Percentiles rank a stretch among this genome's conserved stretches.
These are phyloP conservation scores for Labroides dimidiatus DNA, from an alignment of 2,797 vertebrate genomes.

Conservation along the genomic window DNA sequence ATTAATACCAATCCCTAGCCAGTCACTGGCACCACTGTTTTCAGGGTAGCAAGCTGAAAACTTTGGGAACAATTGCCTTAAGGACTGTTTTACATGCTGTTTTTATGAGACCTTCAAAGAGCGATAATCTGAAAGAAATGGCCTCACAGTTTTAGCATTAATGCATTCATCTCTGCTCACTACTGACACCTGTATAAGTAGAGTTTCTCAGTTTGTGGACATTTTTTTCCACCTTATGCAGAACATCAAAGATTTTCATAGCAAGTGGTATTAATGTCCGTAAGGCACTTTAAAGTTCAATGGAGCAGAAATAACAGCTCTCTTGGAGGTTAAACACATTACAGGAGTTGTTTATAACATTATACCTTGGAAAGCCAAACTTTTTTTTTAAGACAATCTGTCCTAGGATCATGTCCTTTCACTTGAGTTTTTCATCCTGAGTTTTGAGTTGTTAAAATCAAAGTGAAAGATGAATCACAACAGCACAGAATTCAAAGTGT, in stretches of 20 bases:
- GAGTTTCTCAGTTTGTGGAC: not conserved
- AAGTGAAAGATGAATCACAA: no score
- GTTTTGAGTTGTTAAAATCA: slow-evolving; percentile 14
- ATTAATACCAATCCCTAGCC: no score
- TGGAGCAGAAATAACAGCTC: slow-evolving; percentile 6
- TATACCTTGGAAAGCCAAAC: slow-evolving; percentile 9
- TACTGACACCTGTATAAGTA: not conserved
- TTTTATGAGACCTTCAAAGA: no score
- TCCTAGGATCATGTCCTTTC: slow-evolving; percentile 4
- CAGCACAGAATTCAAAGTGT: slow-evolving; percentile 1
- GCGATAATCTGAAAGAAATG: no score
- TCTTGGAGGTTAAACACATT: slow-evolving; percentile 15
- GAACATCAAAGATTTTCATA: not conserved
- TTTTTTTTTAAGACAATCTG: slow-evolving; percentile 10
- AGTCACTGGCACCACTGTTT: no score
- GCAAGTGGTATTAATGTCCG: not conserved
- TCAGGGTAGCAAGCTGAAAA: no score
- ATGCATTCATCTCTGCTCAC: not conserved
- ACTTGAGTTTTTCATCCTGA: slow-evolving; percentile 6
- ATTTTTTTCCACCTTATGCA: not conserved
- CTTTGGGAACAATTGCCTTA: no score
- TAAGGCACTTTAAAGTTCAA: slow-evolving; percentile 2
- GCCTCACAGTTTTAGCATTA: slow-evolving; percentile 2
- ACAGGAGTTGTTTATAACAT: slow-evolving; percentile 24
- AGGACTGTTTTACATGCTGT: no score